Conservation (phyloP, 2,888 invertebrate species). For the Julus scanicus region DNA sequence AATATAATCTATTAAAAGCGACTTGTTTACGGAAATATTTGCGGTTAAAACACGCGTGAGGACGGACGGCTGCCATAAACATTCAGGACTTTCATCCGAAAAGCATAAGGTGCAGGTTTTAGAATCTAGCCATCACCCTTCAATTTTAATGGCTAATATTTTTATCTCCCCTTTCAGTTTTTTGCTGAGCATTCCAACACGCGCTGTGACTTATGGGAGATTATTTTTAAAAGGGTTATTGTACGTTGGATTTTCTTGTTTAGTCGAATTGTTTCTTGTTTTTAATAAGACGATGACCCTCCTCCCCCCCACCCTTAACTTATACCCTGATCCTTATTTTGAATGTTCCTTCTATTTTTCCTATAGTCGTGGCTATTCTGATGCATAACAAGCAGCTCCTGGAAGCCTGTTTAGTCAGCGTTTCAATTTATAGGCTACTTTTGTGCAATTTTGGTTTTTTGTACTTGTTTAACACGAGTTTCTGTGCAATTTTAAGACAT, state of each 20-base stretch:
- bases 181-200: neutral
- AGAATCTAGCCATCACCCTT: slow-evolving; percentile 23
- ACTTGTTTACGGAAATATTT: slow-evolving; percentile 22
- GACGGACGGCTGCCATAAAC: slow-evolving; percentile 11
- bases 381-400: too few relatives aligned
- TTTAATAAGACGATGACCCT: slow-evolving; percentile 1
- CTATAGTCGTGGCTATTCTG: too few relatives aligned
- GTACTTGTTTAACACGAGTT: neutral
- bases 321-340: too few relatives aligned
- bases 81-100: neutral
- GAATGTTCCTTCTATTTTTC: neutral
- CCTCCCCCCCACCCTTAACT: neutral
- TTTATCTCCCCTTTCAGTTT: neutral
- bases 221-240: neutral
- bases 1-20: slow-evolving; percentile 26
- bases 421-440: neutral
- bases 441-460: neutral
- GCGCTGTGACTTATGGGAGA: slow-evolving; percentile 22
- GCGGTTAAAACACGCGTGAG: neutral
- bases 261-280: neutral
- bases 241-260: neutral
- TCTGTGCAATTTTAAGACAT: neutral
- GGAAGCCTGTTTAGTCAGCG: neutral
- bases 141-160: slow-evolving; percentile 33
- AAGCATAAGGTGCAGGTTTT: neutral